Percentiles rank a stretch among this genome's conserved stretches.
phyloP scores from a whole-genome alignment of 2,113 vertebrate species.

The Addax nasomaculatus region DNA sequence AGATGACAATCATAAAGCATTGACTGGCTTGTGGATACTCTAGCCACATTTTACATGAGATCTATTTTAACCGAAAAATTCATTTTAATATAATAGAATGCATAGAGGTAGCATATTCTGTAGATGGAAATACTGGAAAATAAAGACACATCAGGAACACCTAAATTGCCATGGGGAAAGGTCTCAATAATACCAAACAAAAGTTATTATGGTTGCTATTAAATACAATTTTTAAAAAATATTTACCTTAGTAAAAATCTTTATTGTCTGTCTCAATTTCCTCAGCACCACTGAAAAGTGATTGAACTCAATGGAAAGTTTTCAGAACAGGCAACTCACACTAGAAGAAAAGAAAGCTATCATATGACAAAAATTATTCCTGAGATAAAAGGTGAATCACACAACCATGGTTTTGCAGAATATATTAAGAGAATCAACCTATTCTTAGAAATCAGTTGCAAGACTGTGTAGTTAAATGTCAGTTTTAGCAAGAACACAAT shows the following conservation, averaged over 20 bases:
- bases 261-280: neutral
- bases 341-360: neutral
- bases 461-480: neutral
- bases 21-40: neutral
- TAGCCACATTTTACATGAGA: neutral
- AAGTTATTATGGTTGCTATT: neutral
- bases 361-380: neutral
- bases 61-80: neutral
- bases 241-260: neutral
- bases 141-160: neutral
- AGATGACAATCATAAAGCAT: neutral
- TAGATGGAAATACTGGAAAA: neutral
- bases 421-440: neutral
- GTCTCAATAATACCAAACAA: neutral
- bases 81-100: neutral
- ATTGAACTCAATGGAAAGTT: neutral
- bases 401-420: neutral
- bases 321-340: neutral
- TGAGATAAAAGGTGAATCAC: neutral
- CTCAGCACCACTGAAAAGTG: neutral
- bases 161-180: neutral
- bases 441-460: neutral
- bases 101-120: neutral
- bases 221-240: accelerated
- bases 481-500: neutral